These are phyloP conservation scores for Drosophila neonasuta DNA, from an alignment of 2,888 invertebrate genomes.

Conservation along the genomic window DNA sequence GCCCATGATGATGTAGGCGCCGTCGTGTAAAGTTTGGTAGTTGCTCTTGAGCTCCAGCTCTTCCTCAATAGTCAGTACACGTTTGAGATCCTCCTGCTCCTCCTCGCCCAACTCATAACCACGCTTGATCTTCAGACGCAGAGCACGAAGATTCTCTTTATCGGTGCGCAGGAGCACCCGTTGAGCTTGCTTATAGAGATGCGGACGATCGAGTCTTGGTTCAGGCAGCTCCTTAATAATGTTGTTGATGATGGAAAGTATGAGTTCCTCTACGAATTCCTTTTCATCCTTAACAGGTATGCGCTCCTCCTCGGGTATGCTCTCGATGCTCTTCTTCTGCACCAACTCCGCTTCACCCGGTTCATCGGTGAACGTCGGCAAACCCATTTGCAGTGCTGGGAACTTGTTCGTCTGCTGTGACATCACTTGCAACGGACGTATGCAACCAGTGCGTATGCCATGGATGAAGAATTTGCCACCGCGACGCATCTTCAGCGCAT, in stretches of 20 bases:
- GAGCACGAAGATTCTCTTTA: constrained; percentile 70
- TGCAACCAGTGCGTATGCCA: constrained; percentile 83
- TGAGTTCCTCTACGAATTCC: constrained; percentile 68
- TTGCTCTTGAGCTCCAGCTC: constrained; percentile 85
- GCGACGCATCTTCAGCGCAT: constrained; percentile 79
- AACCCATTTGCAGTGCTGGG: constrained; percentile 65
- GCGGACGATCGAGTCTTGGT: constrained; percentile 37
- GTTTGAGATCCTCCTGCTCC: constrained; percentile 79
- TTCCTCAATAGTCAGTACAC: constrained; percentile 80
- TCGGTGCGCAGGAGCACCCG: constrained; percentile 77
- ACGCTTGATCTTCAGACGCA: constrained; percentile 71
- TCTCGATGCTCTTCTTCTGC: constrained; percentile 74
- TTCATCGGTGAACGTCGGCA: constrained; percentile 63
- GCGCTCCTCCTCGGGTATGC: constrained; percentile 72
- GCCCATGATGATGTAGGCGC: constrained; percentile 84
- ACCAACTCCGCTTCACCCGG: constrained; percentile 32
- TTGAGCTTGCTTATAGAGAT: constrained; percentile 69
- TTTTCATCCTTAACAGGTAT: constrained; percentile 59
- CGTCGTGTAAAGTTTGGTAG: constrained; percentile 85
- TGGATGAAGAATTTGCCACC: constrained; percentile 83
- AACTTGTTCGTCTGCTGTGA: constrained; percentile 65
- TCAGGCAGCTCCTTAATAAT: constrained; percentile 64
- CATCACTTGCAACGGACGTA: constrained; percentile 72
- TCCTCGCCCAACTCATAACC: constrained; percentile 81
- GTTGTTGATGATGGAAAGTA: constrained; percentile 66